These are phyloP conservation scores for Pelodiscus sinensis DNA, from an alignment of 2,113 vertebrate species.

Conservation along the genomic window DNA sequence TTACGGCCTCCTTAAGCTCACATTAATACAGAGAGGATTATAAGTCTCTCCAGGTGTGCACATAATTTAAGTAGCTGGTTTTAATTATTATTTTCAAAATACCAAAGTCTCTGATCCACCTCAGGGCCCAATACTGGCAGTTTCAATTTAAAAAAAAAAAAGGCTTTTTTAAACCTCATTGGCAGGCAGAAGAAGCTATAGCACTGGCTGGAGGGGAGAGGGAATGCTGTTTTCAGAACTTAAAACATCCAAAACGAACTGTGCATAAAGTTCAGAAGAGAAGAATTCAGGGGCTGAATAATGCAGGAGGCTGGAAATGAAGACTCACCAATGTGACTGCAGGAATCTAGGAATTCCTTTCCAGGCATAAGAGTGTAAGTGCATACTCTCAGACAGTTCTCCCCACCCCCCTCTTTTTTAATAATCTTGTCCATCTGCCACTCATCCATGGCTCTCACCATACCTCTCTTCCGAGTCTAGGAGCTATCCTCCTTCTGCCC, in stretches of 20 bases:
- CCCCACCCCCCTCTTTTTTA: background rate
- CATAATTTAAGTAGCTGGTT: conserved; percentile 24
- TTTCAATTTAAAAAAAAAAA: conserved; percentile 7
- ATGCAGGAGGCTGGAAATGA: background rate
- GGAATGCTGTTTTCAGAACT: background rate
- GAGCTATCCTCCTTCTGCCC: background rate
- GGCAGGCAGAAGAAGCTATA: background rate
- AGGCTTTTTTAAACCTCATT: background rate
- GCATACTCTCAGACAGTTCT: background rate
- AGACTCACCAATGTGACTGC: background rate
- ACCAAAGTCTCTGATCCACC: background rate
- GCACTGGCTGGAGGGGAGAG: background rate
- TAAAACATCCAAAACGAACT: background rate
- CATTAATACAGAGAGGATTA: conserved; percentile 9
- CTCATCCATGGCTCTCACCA: background rate
- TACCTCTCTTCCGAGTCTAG: background rate
- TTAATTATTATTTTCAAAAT: background rate
- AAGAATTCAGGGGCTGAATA: background rate
- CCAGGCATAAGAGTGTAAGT: background rate
- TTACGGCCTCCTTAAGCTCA: conserved; percentile 31
- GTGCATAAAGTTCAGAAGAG: background rate
- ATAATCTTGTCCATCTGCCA: background rate
- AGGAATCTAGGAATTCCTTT: background rate
- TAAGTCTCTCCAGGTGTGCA: background rate
- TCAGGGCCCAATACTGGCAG: background rate